These are phyloP conservation scores for Periplaneta americana DNA, from an alignment of 1,140 invertebrate species.

Conservation along the genomic window DNA sequence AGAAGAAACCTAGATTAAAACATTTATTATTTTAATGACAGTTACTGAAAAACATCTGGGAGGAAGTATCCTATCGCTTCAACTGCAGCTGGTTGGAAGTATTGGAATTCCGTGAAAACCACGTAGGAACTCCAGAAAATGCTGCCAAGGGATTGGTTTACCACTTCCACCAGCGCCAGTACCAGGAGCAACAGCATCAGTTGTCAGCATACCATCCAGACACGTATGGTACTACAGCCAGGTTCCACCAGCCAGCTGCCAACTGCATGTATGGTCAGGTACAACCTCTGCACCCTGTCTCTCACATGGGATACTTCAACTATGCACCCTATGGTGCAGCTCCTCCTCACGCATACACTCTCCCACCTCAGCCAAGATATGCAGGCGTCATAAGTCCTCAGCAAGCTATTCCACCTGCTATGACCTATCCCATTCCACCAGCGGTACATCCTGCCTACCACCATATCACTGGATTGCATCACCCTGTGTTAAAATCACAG, in stretches of 20 bases:
- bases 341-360: conserved; percentile 5
- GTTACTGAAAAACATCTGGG: conserved; percentile 50
- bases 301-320: not conserved
- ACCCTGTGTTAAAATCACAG: conserved; percentile 3
- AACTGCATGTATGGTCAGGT: conserved; percentile 7
- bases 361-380: conserved; percentile 13
- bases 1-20: too few species aligned
- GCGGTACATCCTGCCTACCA: not conserved
- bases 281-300: not conserved
- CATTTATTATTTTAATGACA: conserved; percentile 25
- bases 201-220: conserved; percentile 2
- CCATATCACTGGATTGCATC: not conserved
- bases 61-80: conserved; percentile 45
- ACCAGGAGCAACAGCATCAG: conserved; percentile 16
- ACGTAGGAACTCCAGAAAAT: conserved; percentile 52
- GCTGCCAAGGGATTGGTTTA: conserved; percentile 43
- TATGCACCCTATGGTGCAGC: not conserved
- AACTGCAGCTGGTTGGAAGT: conserved; percentile 59
- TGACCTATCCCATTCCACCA: conserved; percentile 5
- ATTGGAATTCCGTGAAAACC: conserved; percentile 54
- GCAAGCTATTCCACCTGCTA: not conserved
- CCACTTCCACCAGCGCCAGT: conserved; percentile 29
- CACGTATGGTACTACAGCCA: conserved; percentile 6
- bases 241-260: conserved; percentile 6
- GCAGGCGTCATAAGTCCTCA: not conserved